These are phyloP conservation scores for Alosa sapidissima DNA, from an alignment of 2,797 vertebrate species.

Conservation along the genomic window DNA sequence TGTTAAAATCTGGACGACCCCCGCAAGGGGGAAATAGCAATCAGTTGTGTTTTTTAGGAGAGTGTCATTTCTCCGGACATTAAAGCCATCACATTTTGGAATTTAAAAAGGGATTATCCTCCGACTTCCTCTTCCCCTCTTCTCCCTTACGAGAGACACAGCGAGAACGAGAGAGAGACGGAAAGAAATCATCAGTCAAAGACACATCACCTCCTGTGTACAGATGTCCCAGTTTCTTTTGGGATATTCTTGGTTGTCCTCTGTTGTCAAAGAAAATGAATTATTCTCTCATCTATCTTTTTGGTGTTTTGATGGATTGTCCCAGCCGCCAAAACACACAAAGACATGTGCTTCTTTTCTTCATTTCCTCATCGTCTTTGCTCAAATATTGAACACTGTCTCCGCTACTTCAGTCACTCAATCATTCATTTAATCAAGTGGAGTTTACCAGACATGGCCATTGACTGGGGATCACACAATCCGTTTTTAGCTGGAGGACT, in stretches of 20 bases:
- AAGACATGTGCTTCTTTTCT: not conserved
- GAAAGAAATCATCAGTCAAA: constrained; percentile 3
- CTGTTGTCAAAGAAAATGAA: constrained; percentile 2
- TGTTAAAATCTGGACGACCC: constrained; percentile 33
- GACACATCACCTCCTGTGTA: not conserved
- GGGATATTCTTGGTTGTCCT: not conserved
- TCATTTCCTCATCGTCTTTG: not conserved
- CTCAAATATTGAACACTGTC: not conserved
- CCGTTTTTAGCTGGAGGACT: not conserved
- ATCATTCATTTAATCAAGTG: not conserved
- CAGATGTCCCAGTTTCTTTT: not conserved
- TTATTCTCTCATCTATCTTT: not conserved
- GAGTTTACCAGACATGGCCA: not conserved
- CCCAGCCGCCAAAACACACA: not conserved
- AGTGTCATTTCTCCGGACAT: constrained; percentile 16
- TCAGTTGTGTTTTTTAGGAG: constrained; percentile 43
- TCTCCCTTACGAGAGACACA: not conserved
- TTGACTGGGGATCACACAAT: not conserved
- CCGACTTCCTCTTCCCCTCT: not conserved
- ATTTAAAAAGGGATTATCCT: not conserved
- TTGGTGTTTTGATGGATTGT: not conserved
- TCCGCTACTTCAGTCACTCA: not conserved
- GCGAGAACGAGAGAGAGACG: not conserved
- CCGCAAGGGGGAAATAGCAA: constrained; percentile 35
- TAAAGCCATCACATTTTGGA: not conserved